Percentiles rank a stretch among this genome's conserved stretches.
Conservation (phyloP, 2,888 invertebrate species). For the Tethea ocularis region DNA sequence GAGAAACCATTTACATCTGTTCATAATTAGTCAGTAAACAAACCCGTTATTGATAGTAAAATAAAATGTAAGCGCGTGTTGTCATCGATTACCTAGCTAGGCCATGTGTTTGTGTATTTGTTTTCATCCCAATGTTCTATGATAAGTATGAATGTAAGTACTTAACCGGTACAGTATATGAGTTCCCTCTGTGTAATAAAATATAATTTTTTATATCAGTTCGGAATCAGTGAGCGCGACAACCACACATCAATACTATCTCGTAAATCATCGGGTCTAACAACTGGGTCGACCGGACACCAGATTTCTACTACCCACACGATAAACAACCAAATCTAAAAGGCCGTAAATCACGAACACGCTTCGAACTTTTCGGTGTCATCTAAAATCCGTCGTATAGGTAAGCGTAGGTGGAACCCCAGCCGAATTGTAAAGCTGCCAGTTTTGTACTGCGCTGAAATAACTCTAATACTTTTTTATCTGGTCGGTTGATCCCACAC, state of each 20-base stretch:
- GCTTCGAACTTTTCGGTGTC: constrained; percentile 41
- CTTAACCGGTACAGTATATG: background rate
- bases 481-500: constrained; percentile 3
- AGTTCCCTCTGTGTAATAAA: background rate
- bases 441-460: constrained; percentile 3
- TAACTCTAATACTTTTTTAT: background rate
- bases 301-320: constrained; percentile 54
- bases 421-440: constrained; percentile 37
- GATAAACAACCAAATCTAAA: constrained; percentile 50
- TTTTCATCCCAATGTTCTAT: background rate
- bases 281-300: constrained; percentile 78
- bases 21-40: background rate
- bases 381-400: constrained; percentile 50
- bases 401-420: constrained; percentile 51
- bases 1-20: background rate
- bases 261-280: constrained; percentile 57
- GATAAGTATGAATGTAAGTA: background rate
- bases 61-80: background rate
- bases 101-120: background rate
- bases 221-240: constrained; percentile 39
- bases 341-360: constrained; percentile 47
- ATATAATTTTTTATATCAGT: constrained; percentile 18
- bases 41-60: background rate
- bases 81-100: background rate
- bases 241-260: constrained; percentile 66